Evolutionary conservation across 1,140 invertebrate species (phyloP).

Genomic region (Brachionus plicatilis): DNA sequence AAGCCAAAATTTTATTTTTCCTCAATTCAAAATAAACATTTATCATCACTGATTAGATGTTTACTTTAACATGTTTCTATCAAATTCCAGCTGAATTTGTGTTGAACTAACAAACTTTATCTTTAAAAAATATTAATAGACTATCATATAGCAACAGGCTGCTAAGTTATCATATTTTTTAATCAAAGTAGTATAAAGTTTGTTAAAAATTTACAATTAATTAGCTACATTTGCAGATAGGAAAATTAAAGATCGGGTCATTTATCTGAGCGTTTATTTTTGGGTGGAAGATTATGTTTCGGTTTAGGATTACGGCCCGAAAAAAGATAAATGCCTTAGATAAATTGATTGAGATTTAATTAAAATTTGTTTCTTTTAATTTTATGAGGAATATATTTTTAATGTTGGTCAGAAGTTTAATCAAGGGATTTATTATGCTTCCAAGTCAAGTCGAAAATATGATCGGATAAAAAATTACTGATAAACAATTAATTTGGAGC

Average conservation of each 20-base stretch:
- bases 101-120: background rate
- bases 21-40: background rate
- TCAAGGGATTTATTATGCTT: background rate
- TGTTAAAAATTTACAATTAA: background rate
- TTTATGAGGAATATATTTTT: background rate
- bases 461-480: background rate
- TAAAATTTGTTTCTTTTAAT: background rate
- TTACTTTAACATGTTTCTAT: background rate
- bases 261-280: background rate
- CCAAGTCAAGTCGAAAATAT: background rate
- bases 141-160: background rate
- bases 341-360: background rate
- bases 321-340: background rate
- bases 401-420: background rate
- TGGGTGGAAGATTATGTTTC: background rate
- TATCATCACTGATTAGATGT: background rate
- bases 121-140: background rate
- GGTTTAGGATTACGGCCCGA: background rate
- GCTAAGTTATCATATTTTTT: background rate
- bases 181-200: background rate
- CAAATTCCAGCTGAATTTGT: background rate
- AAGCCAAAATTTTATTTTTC: background rate
- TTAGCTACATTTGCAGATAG: background rate
- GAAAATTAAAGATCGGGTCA: background rate
- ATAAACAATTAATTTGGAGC: conserved; percentile 2